A percentile compares a stretch with the other conserved stretches of the same genome.
Conservation (phyloP, 92 coral and sea anemone genomes). For the Zoanthus sansibaricus region DNA sequence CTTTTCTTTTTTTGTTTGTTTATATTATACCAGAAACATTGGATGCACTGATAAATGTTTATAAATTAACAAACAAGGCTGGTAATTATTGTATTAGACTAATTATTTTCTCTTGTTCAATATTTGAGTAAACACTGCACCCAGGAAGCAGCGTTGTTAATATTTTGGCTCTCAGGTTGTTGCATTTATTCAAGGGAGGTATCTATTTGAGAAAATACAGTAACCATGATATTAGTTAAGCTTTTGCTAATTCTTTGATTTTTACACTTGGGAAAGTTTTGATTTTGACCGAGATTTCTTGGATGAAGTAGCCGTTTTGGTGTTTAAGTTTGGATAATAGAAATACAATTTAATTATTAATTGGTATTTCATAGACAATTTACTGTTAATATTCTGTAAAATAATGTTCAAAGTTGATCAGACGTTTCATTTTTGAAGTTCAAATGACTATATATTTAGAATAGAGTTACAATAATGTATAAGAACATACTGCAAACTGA, state of each 20-base stretch:
- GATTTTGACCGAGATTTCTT: constrained; percentile 15
- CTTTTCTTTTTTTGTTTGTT: too few species aligned
- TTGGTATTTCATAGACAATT: background rate
- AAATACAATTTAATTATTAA: background rate
- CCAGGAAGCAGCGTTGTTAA: too few species aligned
- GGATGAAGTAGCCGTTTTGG: constrained; percentile 23
- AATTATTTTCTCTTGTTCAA: too few species aligned
- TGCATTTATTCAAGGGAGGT: too few species aligned
- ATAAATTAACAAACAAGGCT: too few species aligned
- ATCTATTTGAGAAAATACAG: too few species aligned
- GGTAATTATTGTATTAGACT: too few species aligned
- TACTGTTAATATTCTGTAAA: background rate
- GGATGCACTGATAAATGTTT: too few species aligned
- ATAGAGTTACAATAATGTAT: background rate
- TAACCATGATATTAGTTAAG: background rate
- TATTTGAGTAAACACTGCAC: too few species aligned
- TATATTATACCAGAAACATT: too few species aligned
- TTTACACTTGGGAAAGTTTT: background rate
- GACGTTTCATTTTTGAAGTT: constrained; percentile 3
- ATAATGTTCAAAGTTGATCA: constrained; percentile 3
- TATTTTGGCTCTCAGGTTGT: too few species aligned
- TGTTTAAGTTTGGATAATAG: background rate
- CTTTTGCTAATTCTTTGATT: constrained; percentile 1
- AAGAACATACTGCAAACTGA: constrained; percentile 5
- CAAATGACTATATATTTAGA: background rate